Conservation (phyloP, 2,113 vertebrate species). For the Rhodinocichla rosea region DNA sequence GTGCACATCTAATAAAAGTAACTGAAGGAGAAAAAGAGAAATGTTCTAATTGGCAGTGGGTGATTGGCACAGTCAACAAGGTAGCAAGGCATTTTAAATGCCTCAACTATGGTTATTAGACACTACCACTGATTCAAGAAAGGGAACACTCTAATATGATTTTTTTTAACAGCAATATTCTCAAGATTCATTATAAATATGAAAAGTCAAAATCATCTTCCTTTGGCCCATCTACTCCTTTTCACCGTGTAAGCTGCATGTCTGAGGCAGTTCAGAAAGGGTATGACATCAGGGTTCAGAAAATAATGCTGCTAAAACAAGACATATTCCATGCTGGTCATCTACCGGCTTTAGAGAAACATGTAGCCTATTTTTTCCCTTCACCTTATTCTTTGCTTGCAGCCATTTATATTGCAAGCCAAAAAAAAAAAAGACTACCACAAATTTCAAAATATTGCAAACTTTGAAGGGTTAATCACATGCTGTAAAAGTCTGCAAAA, state of each 20-base stretch:
- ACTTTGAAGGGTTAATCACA: background rate
- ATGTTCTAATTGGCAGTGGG: background rate
- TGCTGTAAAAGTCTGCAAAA: background rate
- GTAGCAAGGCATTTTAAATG: background rate
- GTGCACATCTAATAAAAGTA: background rate
- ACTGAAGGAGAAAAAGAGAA: background rate
- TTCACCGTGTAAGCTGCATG: background rate
- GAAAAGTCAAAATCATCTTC: background rate
- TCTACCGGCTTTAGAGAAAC: background rate
- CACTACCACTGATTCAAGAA: background rate
- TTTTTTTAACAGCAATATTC: background rate
- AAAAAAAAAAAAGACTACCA: background rate
- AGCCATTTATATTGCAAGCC: background rate
- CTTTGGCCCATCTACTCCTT: background rate
- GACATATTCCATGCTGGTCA: background rate
- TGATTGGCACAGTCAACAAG: background rate
- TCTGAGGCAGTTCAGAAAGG: background rate
- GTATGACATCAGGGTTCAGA: background rate
- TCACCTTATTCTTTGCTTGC: background rate
- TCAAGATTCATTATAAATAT: background rate
- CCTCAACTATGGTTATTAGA: background rate
- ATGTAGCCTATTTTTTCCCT: background rate
- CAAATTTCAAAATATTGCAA: background rate
- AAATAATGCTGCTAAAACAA: background rate
- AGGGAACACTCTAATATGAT: background rate